These are phyloP conservation scores for Panagrolaimus sp. DNA, from an alignment of 1,140 invertebrate species.

Conservation along the genomic window DNA sequence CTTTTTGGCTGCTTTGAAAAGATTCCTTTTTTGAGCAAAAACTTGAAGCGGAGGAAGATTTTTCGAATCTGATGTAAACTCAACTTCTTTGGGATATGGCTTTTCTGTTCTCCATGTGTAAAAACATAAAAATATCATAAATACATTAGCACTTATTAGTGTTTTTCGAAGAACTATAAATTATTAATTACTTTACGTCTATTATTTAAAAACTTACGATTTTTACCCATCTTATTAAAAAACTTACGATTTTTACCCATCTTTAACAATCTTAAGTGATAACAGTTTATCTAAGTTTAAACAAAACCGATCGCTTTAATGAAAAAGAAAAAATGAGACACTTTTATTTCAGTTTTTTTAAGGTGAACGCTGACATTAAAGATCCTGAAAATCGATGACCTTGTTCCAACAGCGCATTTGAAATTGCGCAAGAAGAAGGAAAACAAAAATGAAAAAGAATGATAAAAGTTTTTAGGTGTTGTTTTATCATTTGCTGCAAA, in stretches of 20 bases:
- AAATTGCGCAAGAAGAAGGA: too few species aligned
- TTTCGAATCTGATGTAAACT: too few species aligned
- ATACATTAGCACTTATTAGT: neutral
- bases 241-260: conserved; percentile 2
- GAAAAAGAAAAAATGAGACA: neutral
- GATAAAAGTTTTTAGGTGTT: too few species aligned
- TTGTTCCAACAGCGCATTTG: neutral
- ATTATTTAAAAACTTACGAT: neutral
- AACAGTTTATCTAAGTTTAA: neutral
- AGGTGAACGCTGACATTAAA: too few species aligned
- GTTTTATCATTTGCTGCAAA: too few species aligned
- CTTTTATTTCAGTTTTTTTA: too few species aligned
- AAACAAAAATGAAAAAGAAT: too few species aligned
- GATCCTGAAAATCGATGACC: conserved; percentile 12
- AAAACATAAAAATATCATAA: neutral
- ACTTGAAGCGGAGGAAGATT: too few species aligned
- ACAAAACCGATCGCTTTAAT: neutral
- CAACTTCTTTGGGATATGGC: too few species aligned
- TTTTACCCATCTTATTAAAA: neutral
- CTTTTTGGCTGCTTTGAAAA: too few species aligned
- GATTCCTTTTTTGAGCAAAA: too few species aligned
- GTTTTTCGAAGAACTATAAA: neutral
- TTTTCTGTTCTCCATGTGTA: neutral
- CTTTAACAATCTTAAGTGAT: neutral
- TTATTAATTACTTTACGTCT: neutral